phyloP scores from a whole-genome alignment of 2,888 invertebrate species.

The Morinoia aosen region DNA sequence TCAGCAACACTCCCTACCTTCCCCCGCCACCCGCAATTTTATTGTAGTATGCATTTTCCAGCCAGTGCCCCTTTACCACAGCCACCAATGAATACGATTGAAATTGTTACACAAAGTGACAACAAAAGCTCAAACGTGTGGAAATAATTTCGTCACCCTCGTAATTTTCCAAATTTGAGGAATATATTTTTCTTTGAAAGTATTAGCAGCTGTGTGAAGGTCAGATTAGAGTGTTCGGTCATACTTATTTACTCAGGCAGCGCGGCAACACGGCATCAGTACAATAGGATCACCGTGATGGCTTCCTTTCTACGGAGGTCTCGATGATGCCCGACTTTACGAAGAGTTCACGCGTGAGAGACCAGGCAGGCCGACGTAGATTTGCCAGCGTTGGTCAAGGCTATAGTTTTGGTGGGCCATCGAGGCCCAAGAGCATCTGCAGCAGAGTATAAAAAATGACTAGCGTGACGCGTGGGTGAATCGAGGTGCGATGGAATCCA shows the following conservation, averaged over 20 bases:
- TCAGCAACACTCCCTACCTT: too few species aligned
- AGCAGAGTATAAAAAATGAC: not conserved
- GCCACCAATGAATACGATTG: not conserved
- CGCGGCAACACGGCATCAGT: not conserved
- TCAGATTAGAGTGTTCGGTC: not conserved
- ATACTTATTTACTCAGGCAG: not conserved
- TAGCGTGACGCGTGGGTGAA: not conserved
- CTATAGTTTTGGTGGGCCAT: not conserved
- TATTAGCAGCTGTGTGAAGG: not conserved
- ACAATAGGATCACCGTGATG: slow-evolving; percentile 10
- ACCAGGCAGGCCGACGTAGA: not conserved
- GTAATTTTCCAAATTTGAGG: not conserved
- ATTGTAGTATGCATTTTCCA: not conserved
- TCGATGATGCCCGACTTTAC: not conserved
- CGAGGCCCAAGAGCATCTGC: not conserved
- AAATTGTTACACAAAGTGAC: not conserved
- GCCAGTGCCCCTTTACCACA: not conserved
- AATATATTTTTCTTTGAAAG: not conserved
- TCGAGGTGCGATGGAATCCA: not conserved
- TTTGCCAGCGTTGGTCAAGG: not conserved
- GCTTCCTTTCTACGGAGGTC: not conserved
- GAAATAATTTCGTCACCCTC: not conserved
- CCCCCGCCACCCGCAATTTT: too few species aligned
- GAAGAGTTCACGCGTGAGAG: slow-evolving; percentile 17
- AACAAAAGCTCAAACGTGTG: not conserved